Evolutionary conservation across 2,797 vertebrate genomes (phyloP).

Genomic region (Neopelma chrysocephalum): DNA sequence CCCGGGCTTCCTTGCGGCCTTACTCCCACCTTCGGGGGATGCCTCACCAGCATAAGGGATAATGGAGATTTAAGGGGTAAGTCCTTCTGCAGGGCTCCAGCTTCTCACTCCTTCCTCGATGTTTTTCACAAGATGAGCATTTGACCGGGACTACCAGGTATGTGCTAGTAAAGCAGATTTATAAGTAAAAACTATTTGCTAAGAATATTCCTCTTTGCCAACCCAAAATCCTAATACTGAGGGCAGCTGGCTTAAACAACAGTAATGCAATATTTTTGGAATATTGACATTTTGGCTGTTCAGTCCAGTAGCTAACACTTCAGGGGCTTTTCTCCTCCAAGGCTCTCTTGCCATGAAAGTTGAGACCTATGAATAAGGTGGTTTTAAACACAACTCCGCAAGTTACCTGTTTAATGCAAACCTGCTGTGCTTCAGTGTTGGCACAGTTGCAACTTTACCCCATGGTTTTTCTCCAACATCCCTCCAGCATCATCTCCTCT

Average conservation of each 20-base stretch:
- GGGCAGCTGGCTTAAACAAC: not conserved
- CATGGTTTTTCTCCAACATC: not conserved
- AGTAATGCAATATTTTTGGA: not conserved
- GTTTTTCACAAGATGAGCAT: not conserved
- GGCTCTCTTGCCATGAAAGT: not conserved
- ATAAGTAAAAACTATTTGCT: not conserved
- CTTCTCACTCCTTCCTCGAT: not conserved
- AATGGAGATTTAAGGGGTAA: not conserved
- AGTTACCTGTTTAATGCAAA: not conserved
- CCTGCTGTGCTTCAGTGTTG: not conserved
- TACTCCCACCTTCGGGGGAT: not conserved
- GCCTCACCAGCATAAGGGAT: accelerated
- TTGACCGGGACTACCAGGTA: not conserved
- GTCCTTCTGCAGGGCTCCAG: not conserved
- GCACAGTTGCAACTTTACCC: not conserved
- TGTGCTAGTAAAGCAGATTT: not conserved
- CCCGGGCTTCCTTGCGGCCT: accelerated
- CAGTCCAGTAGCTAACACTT: not conserved
- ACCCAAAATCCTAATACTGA: not conserved
- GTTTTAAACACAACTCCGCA: not conserved
- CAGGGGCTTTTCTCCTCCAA: not conserved
- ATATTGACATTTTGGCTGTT: not conserved
- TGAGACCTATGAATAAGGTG: not conserved
- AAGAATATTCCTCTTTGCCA: not conserved
- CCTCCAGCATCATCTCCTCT: not conserved